Evolutionary conservation across 2,888 invertebrate species (phyloP), one percentile per base, ranked within the genome.

Genomic region (Herminia tarsipennalis): DNA sequence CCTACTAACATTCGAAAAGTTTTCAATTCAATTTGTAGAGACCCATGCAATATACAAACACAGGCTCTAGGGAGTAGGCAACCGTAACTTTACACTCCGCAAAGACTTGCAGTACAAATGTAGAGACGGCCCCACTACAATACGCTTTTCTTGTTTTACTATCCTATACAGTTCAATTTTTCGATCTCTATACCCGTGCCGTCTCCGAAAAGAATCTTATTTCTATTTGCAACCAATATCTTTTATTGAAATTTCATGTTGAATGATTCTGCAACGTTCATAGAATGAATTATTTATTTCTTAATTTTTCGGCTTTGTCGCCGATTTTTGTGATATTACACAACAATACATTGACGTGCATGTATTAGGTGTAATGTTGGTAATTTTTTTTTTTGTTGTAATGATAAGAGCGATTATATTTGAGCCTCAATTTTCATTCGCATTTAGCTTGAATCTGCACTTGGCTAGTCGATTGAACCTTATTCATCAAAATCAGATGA

Each of bases 101-200:
- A 50, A 64, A 57, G 57, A 54, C 55, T 58, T 45, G 45, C 48
- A 56, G 53, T 58, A 66, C 61, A 60, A 57, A 66, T 66, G 57
- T 57, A 57, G 41, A 39, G 34, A 43, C 47, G 41, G 43, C 56
- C 57, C 46, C 47, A 55, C 35, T 51, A 65, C 62, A 68, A 64
- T 70, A 70, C 56, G 56, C 44, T 64, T 61, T 65, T 67, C 60
- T 46, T 63, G 49, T 68, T 65, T 56, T 58, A 60, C 51, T 63
- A 58, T 56, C 45, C 54, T 57, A 44, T 48, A 45, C 41, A 58
- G 64, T 52, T 61, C 66, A 59, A 58, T 67, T 58, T 30, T 56
- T 53, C 57, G 54, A 61, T 61, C 49, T 58, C 29, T 29, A 35
- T 27, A 34, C 17, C 29, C 27, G 30, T 27, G 30, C 17, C 32